These are phyloP conservation scores for Chloropsis cyanopogon DNA, from an alignment of 2,113 vertebrate species.

Conservation along the genomic window DNA sequence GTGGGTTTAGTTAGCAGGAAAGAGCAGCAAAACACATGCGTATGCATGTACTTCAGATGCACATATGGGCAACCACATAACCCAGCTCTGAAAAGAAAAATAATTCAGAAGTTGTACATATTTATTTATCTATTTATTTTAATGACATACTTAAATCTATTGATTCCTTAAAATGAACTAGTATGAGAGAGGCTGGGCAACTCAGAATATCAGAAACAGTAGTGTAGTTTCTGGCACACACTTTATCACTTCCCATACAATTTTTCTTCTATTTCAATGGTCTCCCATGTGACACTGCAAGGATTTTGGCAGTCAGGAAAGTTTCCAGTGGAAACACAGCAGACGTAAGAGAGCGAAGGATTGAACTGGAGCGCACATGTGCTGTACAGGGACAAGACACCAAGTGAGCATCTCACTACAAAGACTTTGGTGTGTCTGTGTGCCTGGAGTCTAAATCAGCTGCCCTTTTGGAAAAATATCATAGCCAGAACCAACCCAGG, in stretches of 20 bases:
- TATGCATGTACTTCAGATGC: neutral
- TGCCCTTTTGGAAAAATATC: neutral
- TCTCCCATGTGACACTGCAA: neutral
- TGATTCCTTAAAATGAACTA: neutral
- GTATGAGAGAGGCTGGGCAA: neutral
- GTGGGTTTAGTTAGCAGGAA: neutral
- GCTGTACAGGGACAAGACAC: neutral
- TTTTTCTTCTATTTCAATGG: neutral
- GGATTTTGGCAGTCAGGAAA: neutral
- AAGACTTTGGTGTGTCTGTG: neutral
- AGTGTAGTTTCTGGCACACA: neutral
- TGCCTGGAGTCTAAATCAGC: neutral
- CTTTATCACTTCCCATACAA: neutral
- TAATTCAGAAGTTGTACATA: neutral
- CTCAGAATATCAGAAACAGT: neutral
- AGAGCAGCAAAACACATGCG: neutral
- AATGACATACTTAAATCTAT: neutral
- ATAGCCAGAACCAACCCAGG: neutral
- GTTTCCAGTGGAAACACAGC: neutral
- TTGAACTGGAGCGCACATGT: fast-evolving
- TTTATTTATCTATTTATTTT: neutral
- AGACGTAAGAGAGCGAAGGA: neutral
- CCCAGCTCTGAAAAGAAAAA: neutral
- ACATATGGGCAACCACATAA: fast-evolving
- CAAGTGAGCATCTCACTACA: neutral